phyloP scores from a whole-genome alignment of 2,888 invertebrate genomes.

The Andrena marginata region DNA sequence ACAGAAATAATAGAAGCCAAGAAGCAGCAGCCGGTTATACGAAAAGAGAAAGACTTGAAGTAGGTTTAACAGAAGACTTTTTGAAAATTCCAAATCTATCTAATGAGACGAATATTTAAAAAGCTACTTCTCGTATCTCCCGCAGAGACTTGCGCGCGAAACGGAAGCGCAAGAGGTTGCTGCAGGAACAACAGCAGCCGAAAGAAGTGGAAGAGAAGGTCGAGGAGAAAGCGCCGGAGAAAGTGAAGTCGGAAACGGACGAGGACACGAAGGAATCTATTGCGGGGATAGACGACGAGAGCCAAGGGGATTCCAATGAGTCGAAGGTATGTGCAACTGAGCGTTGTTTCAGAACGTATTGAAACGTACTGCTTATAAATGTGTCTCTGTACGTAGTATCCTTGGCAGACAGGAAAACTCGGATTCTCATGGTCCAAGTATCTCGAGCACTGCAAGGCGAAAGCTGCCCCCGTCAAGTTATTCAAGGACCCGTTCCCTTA shows the following conservation, averaged over 20 bases:
- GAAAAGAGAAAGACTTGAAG: conserved; percentile 81
- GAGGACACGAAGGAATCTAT: conserved; percentile 82
- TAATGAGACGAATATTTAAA: conserved; percentile 2
- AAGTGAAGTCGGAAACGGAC: conserved; percentile 80
- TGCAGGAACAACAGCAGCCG: conserved; percentile 79
- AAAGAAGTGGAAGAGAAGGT: conserved; percentile 76
- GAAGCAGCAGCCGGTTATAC: conserved; percentile 72
- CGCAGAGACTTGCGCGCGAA: conserved; percentile 80
- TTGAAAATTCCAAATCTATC: not conserved
- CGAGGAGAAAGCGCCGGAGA: conserved; percentile 76
- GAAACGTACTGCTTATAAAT: conserved; percentile 44
- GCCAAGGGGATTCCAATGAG: conserved; percentile 73
- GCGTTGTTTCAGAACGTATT: conserved; percentile 5
- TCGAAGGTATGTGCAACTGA: conserved; percentile 76
- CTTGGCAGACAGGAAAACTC: conserved; percentile 90
- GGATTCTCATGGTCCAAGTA: conserved; percentile 93
- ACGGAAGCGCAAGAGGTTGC: conserved; percentile 81
- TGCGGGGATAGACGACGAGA: conserved; percentile 77
- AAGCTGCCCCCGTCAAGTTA: conserved; percentile 91
- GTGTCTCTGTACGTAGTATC: conserved; percentile 84
- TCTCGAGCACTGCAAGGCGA: conserved; percentile 90
- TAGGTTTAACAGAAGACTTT: conserved; percentile 42
- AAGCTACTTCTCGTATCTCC: conserved; percentile 17
- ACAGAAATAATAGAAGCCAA: conserved; percentile 86
- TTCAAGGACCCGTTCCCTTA: conserved; percentile 93